Evolutionary conservation across 2,888 invertebrate genomes (phyloP).

Genomic region (Mythimna loreyi): DNA sequence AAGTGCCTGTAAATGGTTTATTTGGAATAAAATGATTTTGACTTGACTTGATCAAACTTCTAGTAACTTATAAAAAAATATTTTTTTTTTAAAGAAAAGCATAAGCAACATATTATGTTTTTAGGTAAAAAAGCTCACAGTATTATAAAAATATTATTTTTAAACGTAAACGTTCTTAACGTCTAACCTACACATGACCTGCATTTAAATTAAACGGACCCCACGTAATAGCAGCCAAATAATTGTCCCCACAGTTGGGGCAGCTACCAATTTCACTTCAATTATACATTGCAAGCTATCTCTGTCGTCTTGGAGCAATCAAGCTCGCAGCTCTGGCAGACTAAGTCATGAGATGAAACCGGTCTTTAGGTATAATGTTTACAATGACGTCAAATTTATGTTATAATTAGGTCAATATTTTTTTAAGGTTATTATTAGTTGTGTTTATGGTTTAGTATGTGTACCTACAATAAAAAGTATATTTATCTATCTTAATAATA

Average conservation of each 20-base stretch:
- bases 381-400: neutral
- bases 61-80: too few species aligned
- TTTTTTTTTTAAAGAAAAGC: too few species aligned
- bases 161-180: neutral
- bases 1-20: too few species aligned
- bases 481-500: too few species aligned
- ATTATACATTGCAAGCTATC: slow-evolving; percentile 36
- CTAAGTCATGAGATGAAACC: neutral
- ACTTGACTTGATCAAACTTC: too few species aligned
- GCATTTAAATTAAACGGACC: neutral
- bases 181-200: neutral
- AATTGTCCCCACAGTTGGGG: slow-evolving; percentile 10
- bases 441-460: too few species aligned
- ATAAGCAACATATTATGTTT: too few species aligned
- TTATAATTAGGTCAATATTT: neutral
- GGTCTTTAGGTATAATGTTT: neutral
- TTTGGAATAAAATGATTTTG: too few species aligned
- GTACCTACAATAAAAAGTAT: too few species aligned
- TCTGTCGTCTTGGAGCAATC: slow-evolving; percentile 32
- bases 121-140: too few species aligned
- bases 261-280: slow-evolving; percentile 42
- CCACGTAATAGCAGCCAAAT: neutral
- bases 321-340: slow-evolving; percentile 6
- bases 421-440: too few species aligned
- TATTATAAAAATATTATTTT: too few species aligned